A percentile compares a stretch with the other conserved stretches of the same genome.
phyloP scores from a whole-genome alignment of 2,888 invertebrate species.

The Dysmachus trigonus region DNA sequence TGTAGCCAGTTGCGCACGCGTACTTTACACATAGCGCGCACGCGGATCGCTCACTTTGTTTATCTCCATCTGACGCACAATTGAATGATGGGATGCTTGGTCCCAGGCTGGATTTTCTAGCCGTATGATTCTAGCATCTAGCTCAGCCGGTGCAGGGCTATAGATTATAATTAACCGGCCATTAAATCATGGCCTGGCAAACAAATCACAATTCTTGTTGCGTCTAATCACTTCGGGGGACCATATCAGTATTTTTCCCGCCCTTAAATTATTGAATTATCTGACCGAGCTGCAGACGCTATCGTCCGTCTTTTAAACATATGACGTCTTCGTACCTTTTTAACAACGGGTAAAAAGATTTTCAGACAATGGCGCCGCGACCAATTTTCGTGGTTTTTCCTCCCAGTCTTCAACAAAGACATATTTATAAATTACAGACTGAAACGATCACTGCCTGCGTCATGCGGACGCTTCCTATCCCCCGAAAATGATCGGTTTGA shows the following conservation, averaged over 20 bases:
- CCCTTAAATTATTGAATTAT: constrained; percentile 25
- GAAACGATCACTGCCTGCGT: neutral
- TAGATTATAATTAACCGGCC: constrained; percentile 21
- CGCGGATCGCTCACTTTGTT: neutral
- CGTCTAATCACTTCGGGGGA: neutral
- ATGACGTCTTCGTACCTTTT: neutral
- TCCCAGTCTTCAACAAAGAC: neutral
- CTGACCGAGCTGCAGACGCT: neutral
- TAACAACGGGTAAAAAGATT: no score
- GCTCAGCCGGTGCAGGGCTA: neutral
- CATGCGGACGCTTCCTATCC: neutral
- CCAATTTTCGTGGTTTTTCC: neutral
- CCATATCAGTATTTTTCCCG: constrained; percentile 25
- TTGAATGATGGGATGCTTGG: neutral
- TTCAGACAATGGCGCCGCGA: constrained; percentile 17
- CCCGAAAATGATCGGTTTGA: neutral
- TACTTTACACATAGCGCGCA: neutral
- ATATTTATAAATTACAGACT: constrained; percentile 23
- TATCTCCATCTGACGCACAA: constrained; percentile 6
- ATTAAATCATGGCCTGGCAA: constrained; percentile 7
- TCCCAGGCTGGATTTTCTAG: neutral
- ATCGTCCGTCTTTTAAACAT: neutral
- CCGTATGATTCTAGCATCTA: neutral
- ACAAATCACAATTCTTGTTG: neutral
- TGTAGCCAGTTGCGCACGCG: constrained; percentile 25